Percentiles rank a stretch among this genome's conserved stretches.
These are phyloP conservation scores for Drosophila orosa DNA, from an alignment of 1,140 invertebrate species.

Conservation along the genomic window DNA sequence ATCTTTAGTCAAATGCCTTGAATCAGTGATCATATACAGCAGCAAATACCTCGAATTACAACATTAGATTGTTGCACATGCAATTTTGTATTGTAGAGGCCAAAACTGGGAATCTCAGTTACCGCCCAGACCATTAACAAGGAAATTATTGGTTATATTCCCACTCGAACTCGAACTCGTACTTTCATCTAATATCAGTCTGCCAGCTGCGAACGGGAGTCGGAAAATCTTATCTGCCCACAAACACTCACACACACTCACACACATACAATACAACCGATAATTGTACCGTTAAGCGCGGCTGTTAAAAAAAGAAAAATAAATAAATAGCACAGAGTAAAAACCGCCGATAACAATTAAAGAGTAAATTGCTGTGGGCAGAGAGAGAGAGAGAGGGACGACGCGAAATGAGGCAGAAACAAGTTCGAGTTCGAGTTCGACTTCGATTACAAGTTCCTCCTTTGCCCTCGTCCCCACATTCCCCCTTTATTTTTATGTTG, in stretches of 20 bases:
- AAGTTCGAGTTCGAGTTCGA: constrained; percentile 40
- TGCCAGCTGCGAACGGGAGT: constrained; percentile 38
- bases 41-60: constrained; percentile 10
- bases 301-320: constrained; percentile 62
- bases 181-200: constrained; percentile 46
- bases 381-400: constrained; percentile 2
- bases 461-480: neutral
- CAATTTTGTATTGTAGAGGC: neutral
- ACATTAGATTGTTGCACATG: neutral
- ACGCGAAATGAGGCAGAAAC: constrained; percentile 46
- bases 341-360: constrained; percentile 73
- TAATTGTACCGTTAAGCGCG: constrained; percentile 70
- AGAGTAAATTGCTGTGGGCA: constrained; percentile 33
- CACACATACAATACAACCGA: constrained; percentile 25
- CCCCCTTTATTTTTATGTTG: neutral
- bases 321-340: constrained; percentile 45
- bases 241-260: constrained; percentile 30
- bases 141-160: constrained; percentile 48
- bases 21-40: constrained; percentile 5
- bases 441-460: constrained; percentile 35
- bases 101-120: neutral
- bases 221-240: constrained; percentile 52
- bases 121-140: constrained; percentile 30
- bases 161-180: constrained; percentile 21
- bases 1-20: constrained; percentile 5